These are phyloP conservation scores for Allacma fusca DNA, from an alignment of 2,888 invertebrate species.

Conservation along the genomic window DNA sequence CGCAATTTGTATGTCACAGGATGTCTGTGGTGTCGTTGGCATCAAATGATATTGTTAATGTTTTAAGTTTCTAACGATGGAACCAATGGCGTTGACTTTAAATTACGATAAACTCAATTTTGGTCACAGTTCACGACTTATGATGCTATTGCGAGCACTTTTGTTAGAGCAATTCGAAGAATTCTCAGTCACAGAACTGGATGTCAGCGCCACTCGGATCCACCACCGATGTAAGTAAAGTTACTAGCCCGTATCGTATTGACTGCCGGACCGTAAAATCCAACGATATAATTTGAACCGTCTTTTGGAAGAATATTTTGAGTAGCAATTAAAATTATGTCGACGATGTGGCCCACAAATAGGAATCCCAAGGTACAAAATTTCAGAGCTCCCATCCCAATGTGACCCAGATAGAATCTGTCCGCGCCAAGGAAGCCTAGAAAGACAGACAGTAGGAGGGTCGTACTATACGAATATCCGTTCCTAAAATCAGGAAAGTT, in stretches of 20 bases:
- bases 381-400: conserved; percentile 70
- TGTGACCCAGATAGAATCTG: conserved; percentile 96
- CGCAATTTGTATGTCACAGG: too few relatives aligned
- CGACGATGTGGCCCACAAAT: conserved; percentile 92
- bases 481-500: conserved; percentile 72
- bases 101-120: too few relatives aligned
- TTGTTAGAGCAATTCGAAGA: too few relatives aligned
- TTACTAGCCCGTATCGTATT: conserved; percentile 82
- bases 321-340: conserved; percentile 93
- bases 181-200: too few relatives aligned
- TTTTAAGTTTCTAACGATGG: too few relatives aligned
- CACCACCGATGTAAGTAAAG: conserved; percentile 77
- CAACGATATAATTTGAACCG: conserved; percentile 92
- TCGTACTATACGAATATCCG: conserved; percentile 91
- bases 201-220: background rate
- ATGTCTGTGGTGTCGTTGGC: too few relatives aligned
- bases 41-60: too few relatives aligned
- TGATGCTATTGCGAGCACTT: too few relatives aligned
- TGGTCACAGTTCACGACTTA: too few relatives aligned
- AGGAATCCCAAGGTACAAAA: conserved; percentile 66
- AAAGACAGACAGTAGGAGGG: conserved; percentile 92
- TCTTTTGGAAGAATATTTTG: conserved; percentile 94
- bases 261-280: conserved; percentile 90
- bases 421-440: conserved; percentile 98
- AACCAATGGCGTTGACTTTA: too few relatives aligned